Evolutionary conservation across 1,140 invertebrate species (phyloP), one percentile per base, ranked within the genome.

Genomic region (Drosophila littoralis): DNA sequence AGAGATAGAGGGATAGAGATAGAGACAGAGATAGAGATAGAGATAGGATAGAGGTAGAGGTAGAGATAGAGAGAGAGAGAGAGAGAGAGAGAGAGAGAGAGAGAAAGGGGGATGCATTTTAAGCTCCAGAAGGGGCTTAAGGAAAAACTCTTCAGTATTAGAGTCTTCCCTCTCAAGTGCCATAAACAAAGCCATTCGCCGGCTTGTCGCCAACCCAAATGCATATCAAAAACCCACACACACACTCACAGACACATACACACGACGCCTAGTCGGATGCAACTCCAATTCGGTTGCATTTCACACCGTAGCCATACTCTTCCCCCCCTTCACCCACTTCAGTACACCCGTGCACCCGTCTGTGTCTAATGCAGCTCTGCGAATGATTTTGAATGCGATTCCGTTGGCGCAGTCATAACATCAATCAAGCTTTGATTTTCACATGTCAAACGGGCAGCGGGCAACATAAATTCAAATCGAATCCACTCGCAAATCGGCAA

Each of bases 361-460:
- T 28, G 12, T 13, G 10, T 32, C 17, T 43, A 13, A 4, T 1
- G 22, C 22, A 28, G 28, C 1, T 40, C 32, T 36, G 43, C 32
- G 40, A 69, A 50, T 75, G 72, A 70, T 63, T 70, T 70, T 40
- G 67, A 64, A 61, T 69, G 71, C 71, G 71, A 74, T 69, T 52
- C 59, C 64, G 72, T 58, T 54, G 59, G 60, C 46, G 73, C 68
- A 65, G 73, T 64, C 73, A 75, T 75, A 75, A 83, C 81, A 85
- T 85, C 81, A 86, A 85, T 85, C 81, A 85, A 75, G 81, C 78
- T 85, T 85, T 84, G 81, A 85, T 85, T 85, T 85, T 85, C 81
- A 78, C 81, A 85, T 85, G 82, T 81, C 81, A 84, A 77, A 22
- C 57, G 32, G 59, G 33, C 50, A 52, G 42, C 52, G 38, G 46